Base-by-base conservation (phyloP, 2,113 vertebrate genomes). In the Sterrhoptilus dennistouni region DNA sequence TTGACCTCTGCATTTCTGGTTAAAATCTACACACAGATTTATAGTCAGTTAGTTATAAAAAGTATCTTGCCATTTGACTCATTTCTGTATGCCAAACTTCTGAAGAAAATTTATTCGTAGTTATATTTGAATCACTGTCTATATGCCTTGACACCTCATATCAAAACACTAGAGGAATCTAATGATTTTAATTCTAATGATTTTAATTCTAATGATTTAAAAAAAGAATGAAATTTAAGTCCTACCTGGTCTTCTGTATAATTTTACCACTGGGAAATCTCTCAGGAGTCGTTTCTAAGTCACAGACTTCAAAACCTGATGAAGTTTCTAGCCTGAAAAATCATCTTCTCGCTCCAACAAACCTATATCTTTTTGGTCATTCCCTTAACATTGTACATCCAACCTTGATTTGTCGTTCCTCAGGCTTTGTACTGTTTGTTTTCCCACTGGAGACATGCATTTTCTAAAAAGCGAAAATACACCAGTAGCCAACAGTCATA, bases 11-110 rank as follows among this genome's bases (percentile, higher is more conserved):
- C 0, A 0, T 69, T 85, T 87, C 59, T 72, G 52, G n/a, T 71
- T 87, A 61, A 91, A 93, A 87, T 82, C 52, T 50, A 47, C 35
- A 72, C 6, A 6, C 12, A 65, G 63, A 42, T 94, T 80, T 83
- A 83, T 33, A 93, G 15, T 36, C 80, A 83, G 56, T 50, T 29
- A 59, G 90, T 92, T 95, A 92, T 88, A 92, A 95, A 96, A 95
- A 88, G 85, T 88, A 86, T 82, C 49, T 23, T 96, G 79, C 82
- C 94, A 93, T 90, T 94, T 91, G 84, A 93, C 92, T 93, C 70
- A 91, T 91, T 85, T 93, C 70, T 90, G 49, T 60, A 29, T 53
- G 79, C 74, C 86, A 87, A 79, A 75, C 50, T 90, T 85, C 53
- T 83, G 57, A 90, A 68, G 40, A 24, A 89, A 63, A 93, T 90